These are phyloP conservation scores for Catostylus mosaicus DNA, from an alignment of 30 jellyfish, hydroid and myxozoan species.

Conservation along the genomic window DNA sequence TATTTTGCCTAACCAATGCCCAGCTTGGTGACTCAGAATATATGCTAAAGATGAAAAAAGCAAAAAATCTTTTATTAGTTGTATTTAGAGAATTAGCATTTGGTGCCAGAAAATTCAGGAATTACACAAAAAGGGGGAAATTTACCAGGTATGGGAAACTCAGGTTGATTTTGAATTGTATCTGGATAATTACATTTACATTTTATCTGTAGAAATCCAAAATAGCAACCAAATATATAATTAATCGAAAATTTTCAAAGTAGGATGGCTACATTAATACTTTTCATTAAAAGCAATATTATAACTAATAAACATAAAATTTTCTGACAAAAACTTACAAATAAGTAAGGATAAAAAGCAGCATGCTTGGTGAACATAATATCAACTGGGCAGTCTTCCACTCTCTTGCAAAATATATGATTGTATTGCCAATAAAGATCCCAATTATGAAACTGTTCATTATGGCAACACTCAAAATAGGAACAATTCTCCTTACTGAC, in stretches of 20 bases:
- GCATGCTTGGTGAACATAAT: conserved; percentile 54
- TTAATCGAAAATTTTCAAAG: too few species aligned
- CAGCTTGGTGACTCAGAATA: conserved; percentile 78
- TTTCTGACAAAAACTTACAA: conserved; percentile 30
- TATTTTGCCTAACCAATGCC: conserved; percentile 28
- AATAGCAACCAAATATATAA: too few species aligned
- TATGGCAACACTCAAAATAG: conserved; percentile 9
- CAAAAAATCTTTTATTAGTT: too few species aligned
- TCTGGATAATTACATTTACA: too few species aligned
- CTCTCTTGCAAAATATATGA: conserved; percentile 57
- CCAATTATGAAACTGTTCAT: conserved; percentile 21
- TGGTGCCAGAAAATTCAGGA: too few species aligned
- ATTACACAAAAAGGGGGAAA: too few species aligned
- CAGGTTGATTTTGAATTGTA: too few species aligned
- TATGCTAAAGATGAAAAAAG: background rate
- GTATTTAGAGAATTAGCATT: too few species aligned
- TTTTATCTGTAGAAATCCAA: too few species aligned
- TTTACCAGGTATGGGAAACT: too few species aligned
- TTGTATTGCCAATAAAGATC: conserved; percentile 21
- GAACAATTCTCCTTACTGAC: conserved; percentile 16
- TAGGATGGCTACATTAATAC: too few species aligned
- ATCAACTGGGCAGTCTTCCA: conserved; percentile 66
- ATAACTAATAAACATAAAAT: background rate
- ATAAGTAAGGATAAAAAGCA: conserved; percentile 8
- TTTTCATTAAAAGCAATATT: too few species aligned